Evolutionary conservation across 2,113 vertebrate species (phyloP).

Genomic region (Arothron firmamentum): DNA sequence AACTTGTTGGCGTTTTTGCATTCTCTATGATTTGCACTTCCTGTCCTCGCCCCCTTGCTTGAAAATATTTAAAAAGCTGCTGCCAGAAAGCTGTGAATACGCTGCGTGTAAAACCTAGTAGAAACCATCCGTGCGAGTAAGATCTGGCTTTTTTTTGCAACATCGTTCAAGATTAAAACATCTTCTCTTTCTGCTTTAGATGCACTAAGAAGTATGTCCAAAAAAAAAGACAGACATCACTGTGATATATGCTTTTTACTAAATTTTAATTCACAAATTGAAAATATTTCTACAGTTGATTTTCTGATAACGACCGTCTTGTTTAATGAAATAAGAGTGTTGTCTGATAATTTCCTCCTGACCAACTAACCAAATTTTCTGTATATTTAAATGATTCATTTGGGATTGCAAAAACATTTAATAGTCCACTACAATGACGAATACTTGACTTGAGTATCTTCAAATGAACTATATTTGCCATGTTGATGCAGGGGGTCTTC

Average conservation of each 20-base stretch:
- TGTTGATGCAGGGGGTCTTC: conserved; percentile 55
- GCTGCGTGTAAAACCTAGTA: neutral
- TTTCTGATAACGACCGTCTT: conserved; percentile 38
- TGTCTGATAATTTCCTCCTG: conserved; percentile 46
- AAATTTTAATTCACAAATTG: conserved; percentile 50
- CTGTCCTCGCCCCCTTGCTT: conserved; percentile 41
- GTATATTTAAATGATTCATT: conserved; percentile 42
- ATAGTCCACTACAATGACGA: conserved; percentile 43
- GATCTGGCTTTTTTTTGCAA: conserved; percentile 1
- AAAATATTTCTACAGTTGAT: conserved; percentile 56
- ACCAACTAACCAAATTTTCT: conserved; percentile 6
- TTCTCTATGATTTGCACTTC: conserved; percentile 57
- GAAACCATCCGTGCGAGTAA: too few relatives aligned
- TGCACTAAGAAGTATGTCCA: conserved; percentile 42
- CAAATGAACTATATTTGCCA: conserved; percentile 59
- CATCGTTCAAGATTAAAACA: conserved; percentile 23
- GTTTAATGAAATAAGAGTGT: conserved; percentile 45
- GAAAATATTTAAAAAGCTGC: conserved; percentile 42
- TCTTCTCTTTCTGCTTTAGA: conserved; percentile 32
- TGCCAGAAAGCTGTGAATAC: conserved; percentile 56
- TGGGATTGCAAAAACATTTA: conserved; percentile 12
- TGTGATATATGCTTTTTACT: conserved; percentile 69
- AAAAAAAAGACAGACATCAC: conserved; percentile 63
- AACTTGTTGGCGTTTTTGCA: conserved; percentile 30
- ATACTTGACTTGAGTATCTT: conserved; percentile 40